Evolutionary conservation across 2,113 vertebrate genomes (phyloP), one percentile per base, ranked within the genome.

Genomic region (Silurus meridionalis): DNA sequence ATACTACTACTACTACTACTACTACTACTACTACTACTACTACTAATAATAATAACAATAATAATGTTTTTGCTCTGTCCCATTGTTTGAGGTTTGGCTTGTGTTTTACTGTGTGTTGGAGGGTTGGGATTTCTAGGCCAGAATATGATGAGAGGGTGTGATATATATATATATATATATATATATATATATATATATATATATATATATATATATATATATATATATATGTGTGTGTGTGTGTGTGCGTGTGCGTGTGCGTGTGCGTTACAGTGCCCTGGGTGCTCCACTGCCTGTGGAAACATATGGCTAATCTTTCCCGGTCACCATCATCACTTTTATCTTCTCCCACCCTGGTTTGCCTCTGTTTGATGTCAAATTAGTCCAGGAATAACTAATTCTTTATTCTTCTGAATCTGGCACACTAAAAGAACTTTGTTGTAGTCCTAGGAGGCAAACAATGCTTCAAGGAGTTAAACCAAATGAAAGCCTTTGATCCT

Each of bases 401-500:
- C 90, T 92, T 66, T 89, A 85, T 90, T 91, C 82, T 87, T 86
- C 60, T 79, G 90, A 90, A 92, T 93, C 83, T 92, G 91, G 91
- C 91, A 88, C 88, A 88, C 64, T 69, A 84, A 90, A 85, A 87
- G 86, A 92, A 90, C 88, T 91, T 88, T 89, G 92, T 91, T 88
- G 88, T 87, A 91, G 92, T 93, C 93, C 93, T 93, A 88, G 90
- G 92, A 94, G 93, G 92, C 91, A 94, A 93, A 94, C 91, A 92
- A 93, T 90, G 94, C 93, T 94, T 90, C 88, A 89, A 94, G 93
- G 89, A 90, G 89, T 91, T 91, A 90, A 92, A 92, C 89, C 90
- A 90, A 92, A 89, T 77, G 57, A 86, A 93, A 93, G 93, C 90
- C 94, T 95, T 95, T 95, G 94, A 94, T 95, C 92, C 92, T 93